These are phyloP conservation scores for Patagioenas fasciata DNA, from an alignment of 2,113 vertebrate genomes.

Conservation along the genomic window DNA sequence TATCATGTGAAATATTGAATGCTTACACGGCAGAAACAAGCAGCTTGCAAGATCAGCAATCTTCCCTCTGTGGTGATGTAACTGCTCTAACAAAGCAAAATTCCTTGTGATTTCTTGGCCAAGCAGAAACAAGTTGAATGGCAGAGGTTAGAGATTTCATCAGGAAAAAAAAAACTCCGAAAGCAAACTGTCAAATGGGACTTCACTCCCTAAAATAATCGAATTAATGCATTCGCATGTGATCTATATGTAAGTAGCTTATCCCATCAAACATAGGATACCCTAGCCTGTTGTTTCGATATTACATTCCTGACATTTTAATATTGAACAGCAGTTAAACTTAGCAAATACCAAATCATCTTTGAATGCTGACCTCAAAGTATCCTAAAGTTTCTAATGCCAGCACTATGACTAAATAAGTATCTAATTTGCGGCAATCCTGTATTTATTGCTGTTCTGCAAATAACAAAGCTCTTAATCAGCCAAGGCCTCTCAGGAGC, in stretches of 20 bases:
- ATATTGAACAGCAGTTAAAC: not conserved
- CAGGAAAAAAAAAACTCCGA: not conserved
- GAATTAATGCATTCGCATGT: rapidly evolving
- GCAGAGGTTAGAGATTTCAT: not conserved
- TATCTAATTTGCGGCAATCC: not conserved
- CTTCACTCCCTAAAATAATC: not conserved
- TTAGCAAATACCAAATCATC: not conserved
- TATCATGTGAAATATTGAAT: not conserved
- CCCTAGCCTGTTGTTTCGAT: not conserved
- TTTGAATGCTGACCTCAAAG: not conserved
- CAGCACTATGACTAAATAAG: not conserved
- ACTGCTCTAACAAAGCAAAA: not conserved
- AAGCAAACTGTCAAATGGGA: not conserved
- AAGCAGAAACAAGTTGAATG: not conserved
- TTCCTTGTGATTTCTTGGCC: not conserved
- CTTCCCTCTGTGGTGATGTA: not conserved
- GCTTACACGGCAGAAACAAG: conserved; percentile 53
- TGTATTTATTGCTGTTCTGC: not conserved
- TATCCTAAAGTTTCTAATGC: not conserved
- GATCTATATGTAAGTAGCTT: not conserved
- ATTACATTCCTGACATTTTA: not conserved
- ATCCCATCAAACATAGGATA: not conserved
- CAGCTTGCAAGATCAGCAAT: conserved; percentile 46
- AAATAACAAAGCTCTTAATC: not conserved
- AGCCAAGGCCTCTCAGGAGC: not conserved